Conservation (phyloP, 2,797 vertebrate genomes). For the Schizopygopsis pylzovi region DNA sequence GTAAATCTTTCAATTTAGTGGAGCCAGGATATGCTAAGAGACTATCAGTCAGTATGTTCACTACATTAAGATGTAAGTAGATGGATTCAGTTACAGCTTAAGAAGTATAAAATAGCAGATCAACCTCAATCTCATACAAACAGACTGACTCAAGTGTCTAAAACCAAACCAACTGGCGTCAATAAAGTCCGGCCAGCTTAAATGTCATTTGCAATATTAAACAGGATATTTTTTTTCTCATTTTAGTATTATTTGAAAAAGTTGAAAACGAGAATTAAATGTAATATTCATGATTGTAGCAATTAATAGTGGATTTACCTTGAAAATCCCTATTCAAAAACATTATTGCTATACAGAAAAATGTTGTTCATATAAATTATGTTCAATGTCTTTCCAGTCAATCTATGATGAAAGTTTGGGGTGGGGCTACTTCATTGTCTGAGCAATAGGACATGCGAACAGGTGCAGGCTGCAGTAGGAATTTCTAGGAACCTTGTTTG, state of each 20-base stretch:
- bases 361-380: not conserved
- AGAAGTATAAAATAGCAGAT: not conserved
- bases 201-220: not conserved
- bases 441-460: not conserved
- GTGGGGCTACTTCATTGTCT: not conserved
- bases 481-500: no score
- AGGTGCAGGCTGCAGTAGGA: not conserved
- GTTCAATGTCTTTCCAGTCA: not conserved
- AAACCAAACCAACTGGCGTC: not conserved
- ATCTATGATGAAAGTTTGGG: not conserved
- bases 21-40: slow-evolving; percentile 24
- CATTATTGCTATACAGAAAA: not conserved
- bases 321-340: not conserved
- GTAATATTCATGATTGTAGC: not conserved
- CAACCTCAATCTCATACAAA: not conserved
- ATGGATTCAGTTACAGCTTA: slow-evolving; percentile 32
- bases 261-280: not conserved
- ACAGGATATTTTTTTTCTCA: no score
- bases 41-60: slow-evolving; percentile 23
- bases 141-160: not conserved
- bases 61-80: slow-evolving; percentile 34
- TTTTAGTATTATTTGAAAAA: no score
- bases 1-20: slow-evolving; percentile 14
- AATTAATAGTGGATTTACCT: not conserved
- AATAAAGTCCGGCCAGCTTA: not conserved